Conservation (phyloP, 1,140 invertebrate genomes). For the Diploscapter pachys region DNA sequence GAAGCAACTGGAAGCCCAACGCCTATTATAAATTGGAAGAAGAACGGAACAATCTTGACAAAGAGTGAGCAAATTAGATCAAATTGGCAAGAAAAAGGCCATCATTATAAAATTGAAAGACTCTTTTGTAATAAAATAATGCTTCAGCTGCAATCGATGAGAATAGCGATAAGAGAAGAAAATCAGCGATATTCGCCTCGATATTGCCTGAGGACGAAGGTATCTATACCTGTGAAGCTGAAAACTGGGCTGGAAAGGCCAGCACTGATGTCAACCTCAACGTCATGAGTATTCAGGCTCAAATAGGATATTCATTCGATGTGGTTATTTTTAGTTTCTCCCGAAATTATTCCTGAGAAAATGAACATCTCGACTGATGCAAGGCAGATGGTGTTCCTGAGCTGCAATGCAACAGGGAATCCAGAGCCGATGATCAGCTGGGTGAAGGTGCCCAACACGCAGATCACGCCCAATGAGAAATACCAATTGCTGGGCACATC, state of each 20-base stretch:
- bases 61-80: conserved; percentile 20
- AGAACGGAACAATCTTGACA: conserved; percentile 49
- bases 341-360: conserved; percentile 45
- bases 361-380: conserved; percentile 43
- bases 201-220: conserved; percentile 47
- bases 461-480: conserved; percentile 45
- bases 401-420: conserved; percentile 59
- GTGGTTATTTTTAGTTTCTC: conserved; percentile 40
- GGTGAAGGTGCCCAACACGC: conserved; percentile 50
- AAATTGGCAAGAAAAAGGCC: too few species aligned
- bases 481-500: conserved; percentile 51
- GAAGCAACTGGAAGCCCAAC: conserved; percentile 62
- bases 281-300: conserved; percentile 45
- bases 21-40: conserved; percentile 60
- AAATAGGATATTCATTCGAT: not conserved
- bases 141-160: conserved; percentile 30
- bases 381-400: conserved; percentile 44
- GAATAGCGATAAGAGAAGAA: conserved; percentile 22
- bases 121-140: not conserved
- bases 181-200: conserved; percentile 48
- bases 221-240: conserved; percentile 67
- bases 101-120: not conserved
- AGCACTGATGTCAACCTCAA: conserved; percentile 67
- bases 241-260: conserved; percentile 70
- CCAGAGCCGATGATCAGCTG: conserved; percentile 59